Conservation (phyloP, 2,888 invertebrate species). For the Cheilosia vulpina region DNA sequence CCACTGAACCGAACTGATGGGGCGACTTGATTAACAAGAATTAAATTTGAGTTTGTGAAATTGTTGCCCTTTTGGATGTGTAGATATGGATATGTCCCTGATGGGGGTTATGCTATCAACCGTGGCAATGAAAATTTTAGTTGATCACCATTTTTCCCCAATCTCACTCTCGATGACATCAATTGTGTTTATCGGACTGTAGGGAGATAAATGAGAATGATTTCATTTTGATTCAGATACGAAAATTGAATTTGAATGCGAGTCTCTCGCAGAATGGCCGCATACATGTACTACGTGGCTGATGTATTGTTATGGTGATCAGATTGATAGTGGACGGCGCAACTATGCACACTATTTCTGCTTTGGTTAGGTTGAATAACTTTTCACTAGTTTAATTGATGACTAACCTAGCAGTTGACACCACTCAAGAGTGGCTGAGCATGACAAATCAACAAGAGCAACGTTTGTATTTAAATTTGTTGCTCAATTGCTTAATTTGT, state of each 20-base stretch:
- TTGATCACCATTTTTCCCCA: background rate
- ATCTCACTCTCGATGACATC: constrained; percentile 24
- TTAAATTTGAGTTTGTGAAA: constrained; percentile 26
- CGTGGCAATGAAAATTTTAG: constrained; percentile 36
- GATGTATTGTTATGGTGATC: background rate
- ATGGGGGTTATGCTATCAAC: constrained; percentile 13
- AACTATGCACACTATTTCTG: background rate
- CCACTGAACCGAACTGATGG: constrained; percentile 7
- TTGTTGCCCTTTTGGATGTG: constrained; percentile 21
- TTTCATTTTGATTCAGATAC: constrained; percentile 24
- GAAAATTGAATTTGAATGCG: constrained; percentile 3
- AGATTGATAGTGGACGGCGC: background rate
- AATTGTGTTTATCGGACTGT: constrained; percentile 8
- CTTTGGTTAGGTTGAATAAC: background rate
- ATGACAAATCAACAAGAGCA: too few relatives aligned
- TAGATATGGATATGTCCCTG: constrained; percentile 11
- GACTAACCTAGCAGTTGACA: background rate
- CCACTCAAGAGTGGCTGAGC: background rate
- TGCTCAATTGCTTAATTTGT: too few relatives aligned
- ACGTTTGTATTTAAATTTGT: too few relatives aligned
- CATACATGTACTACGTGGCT: background rate
- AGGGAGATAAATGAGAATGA: constrained; percentile 4
- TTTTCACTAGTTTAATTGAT: background rate
- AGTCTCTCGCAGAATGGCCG: background rate
- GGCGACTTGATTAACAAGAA: constrained; percentile 38